Percentiles rank a stretch among this genome's conserved stretches.
phyloP scores from a whole-genome alignment of 2,797 vertebrate species.

The Hozukius guyotensis region DNA sequence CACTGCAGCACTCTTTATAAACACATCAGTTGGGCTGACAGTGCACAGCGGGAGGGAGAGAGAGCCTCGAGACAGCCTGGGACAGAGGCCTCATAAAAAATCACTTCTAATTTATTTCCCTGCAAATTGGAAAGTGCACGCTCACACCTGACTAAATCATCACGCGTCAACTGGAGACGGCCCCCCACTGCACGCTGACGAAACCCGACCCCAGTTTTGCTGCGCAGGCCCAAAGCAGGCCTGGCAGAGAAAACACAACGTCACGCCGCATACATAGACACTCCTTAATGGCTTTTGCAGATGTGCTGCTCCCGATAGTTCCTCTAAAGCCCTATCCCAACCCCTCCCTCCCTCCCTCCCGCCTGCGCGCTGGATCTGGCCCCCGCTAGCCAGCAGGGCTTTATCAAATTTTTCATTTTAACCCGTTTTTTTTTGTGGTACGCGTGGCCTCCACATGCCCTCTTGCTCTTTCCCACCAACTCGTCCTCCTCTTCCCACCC shows the following conservation, averaged over 20 bases:
- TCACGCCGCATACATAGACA: conserved; percentile 69
- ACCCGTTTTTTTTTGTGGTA: conserved; percentile 55
- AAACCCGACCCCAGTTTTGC: conserved; percentile 98
- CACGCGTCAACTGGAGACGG: conserved; percentile 95
- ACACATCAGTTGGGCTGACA: conserved; percentile 97
- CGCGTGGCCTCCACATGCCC: conserved; percentile 61
- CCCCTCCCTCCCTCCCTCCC: conserved; percentile 78
- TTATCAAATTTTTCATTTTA: conserved; percentile 80
- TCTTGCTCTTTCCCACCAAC: conserved; percentile 43
- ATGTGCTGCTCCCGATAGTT: conserved; percentile 85
- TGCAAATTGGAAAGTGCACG: conserved; percentile 99
- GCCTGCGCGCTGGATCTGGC: conserved; percentile 62
- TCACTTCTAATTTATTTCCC: conserved; percentile 99
- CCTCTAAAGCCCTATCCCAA: conserved; percentile 69
- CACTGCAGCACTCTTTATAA: conserved; percentile 90
- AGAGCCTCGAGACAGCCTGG: conserved; percentile 84
- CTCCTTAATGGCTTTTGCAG: conserved; percentile 95
- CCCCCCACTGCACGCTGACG: conserved; percentile 95
- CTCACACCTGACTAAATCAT: conserved; percentile 99
- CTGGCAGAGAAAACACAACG: conserved; percentile 87
- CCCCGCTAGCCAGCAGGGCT: conserved; percentile 79
- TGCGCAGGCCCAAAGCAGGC: conserved; percentile 86
- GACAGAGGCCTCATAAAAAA: conserved; percentile 94
- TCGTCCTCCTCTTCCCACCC: conserved; percentile 20
- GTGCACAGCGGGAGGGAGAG: conserved; percentile 78